A percentile compares a stretch with the other conserved stretches of the same genome.
These are phyloP conservation scores for Sialia sialis DNA, from an alignment of 2,113 vertebrate species.

Conservation along the genomic window DNA sequence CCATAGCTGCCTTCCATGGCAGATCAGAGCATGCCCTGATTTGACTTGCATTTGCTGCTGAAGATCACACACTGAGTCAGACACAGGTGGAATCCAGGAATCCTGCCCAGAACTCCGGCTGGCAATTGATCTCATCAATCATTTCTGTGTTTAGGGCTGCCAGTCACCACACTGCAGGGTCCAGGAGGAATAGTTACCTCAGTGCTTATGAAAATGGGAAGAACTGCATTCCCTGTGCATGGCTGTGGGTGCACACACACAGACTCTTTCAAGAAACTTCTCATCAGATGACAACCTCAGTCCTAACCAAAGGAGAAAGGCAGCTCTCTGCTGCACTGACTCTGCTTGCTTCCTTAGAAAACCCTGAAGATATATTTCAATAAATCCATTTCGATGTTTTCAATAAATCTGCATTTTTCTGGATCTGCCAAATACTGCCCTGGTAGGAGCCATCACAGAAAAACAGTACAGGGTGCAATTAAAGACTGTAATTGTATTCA, in stretches of 20 bases:
- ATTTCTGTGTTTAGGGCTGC: not conserved
- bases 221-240: not conserved
- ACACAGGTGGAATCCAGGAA: conserved; percentile 7
- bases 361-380: not conserved
- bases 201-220: not conserved
- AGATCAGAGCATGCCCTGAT: conserved; percentile 8
- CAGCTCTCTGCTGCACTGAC: not conserved
- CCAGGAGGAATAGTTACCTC: not conserved
- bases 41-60: not conserved
- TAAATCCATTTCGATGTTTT: not conserved
- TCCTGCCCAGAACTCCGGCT: not conserved
- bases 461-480: not conserved
- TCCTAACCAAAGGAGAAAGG: not conserved
- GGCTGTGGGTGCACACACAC: not conserved
- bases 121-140: not conserved
- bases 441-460: not conserved
- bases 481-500: not conserved
- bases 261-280: not conserved
- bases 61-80: conserved; percentile 27
- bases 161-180: not conserved
- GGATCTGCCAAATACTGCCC: not conserved
- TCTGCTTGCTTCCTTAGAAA: not conserved
- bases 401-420: not conserved
- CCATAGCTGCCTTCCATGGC: not conserved
- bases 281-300: not conserved